Base-by-base conservation (phyloP, 2,888 invertebrate genomes). In the Portevinia maculata region DNA sequence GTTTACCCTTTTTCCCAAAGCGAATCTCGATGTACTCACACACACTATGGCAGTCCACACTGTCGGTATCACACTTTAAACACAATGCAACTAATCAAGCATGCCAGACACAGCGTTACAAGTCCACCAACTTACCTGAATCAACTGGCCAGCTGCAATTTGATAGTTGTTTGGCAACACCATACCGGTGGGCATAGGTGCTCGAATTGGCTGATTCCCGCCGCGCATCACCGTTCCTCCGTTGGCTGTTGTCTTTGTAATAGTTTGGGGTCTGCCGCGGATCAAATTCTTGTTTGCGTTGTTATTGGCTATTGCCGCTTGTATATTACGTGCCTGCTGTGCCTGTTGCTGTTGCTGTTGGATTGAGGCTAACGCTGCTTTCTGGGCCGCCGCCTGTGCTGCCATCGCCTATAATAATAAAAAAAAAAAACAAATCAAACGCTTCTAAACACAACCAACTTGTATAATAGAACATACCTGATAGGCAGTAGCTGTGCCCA, bases 401-500 rank as follows among this genome's bases (percentile, higher is more conserved):
- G 91, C 90, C 91, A 91, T 91, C 1, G 91, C 91, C 90, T 90
- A 17, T 7, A 39, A 75, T 48, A 34, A 44, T 13, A 15, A 15
- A 37, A 53, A 17, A 41, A 32, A 15, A 9, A 15, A 50, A 19
- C 5, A 19, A 9, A 44, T 24, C n/a, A 15, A 17, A 3, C 1
- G 19, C 11, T 21, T 11, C 17, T 19, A 9, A 15, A 1, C 1
- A 0, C 0, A 8, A 19, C 9, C 17, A 11, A 8, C 8, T 3
- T 2, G 11, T 1, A n/a, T 37, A 9, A 32, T n/a, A 34, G 11
- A 55, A 46, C 37, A 17, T 85, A 90, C 90, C 87, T 91, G 91
- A 86, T 91, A 91, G n/a, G 91, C 91, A 13, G 90, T 91, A 7
- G 91, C 91, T 11, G 91, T 91, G 48, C 91, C 91, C 6, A 91